phyloP scores from a whole-genome alignment of 2,888 invertebrate genomes.

The Platerodrilus igneus region DNA sequence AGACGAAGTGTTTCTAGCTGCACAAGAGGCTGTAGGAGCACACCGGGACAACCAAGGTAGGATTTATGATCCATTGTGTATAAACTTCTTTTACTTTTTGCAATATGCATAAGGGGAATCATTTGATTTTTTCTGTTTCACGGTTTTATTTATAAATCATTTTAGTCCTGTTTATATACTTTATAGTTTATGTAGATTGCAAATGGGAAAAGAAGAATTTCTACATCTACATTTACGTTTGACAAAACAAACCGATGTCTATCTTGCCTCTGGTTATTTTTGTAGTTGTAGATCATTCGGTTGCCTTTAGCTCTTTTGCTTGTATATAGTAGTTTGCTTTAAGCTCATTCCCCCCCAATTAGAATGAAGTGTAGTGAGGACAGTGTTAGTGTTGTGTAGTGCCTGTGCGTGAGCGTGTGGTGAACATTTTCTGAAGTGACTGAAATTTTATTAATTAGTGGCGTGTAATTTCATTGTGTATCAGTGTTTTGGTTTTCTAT shows the following conservation, averaged over 20 bases:
- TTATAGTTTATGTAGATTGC: too few species aligned
- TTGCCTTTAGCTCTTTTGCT: slow-evolving; percentile 36
- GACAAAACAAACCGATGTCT: slow-evolving; percentile 45
- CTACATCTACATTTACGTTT: slow-evolving; percentile 38
- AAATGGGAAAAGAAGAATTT: slow-evolving; percentile 24
- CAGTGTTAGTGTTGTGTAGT: slow-evolving; percentile 13
- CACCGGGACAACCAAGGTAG: slow-evolving; percentile 91
- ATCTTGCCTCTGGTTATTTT: slow-evolving; percentile 47
- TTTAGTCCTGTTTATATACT: too few species aligned
- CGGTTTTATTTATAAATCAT: too few species aligned
- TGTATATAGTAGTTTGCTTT: slow-evolving; percentile 17
- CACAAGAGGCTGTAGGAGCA: slow-evolving; percentile 71
- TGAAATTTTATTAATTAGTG: not conserved
- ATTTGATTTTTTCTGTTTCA: not conserved
- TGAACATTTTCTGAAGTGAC: slow-evolving; percentile 3
- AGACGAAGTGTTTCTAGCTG: slow-evolving; percentile 80
- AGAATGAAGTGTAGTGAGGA: slow-evolving; percentile 22
- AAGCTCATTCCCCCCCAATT: slow-evolving; percentile 30
- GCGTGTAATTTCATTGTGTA: too few species aligned
- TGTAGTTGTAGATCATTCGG: slow-evolving; percentile 36
- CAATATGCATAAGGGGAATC: slow-evolving; percentile 27
- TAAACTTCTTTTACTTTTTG: slow-evolving; percentile 24
- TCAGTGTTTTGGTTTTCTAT: too few species aligned
- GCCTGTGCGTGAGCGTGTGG: slow-evolving; percentile 11
- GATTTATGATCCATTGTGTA: slow-evolving; percentile 45